phyloP scores from a whole-genome alignment of 1,140 invertebrate species.

The Melanaphis sacchari region DNA sequence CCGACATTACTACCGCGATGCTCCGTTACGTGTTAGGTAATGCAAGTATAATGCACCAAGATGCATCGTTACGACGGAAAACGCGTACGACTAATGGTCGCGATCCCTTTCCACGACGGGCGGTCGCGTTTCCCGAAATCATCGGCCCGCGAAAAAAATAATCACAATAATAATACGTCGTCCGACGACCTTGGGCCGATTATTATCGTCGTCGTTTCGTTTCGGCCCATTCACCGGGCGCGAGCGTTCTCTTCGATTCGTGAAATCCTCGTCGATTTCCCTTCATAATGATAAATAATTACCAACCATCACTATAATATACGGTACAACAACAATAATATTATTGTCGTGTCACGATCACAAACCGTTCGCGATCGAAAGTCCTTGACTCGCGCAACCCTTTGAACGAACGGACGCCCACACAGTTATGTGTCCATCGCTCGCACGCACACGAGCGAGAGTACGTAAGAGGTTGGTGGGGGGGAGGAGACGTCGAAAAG shows the following conservation, averaged over 20 bases:
- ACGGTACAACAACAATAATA: neutral
- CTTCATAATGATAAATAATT: constrained; percentile 20
- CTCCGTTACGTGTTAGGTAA: neutral
- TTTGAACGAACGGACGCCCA: neutral
- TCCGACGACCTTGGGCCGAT: constrained; percentile 62
- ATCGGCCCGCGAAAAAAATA: constrained; percentile 58
- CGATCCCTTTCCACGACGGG: neutral
- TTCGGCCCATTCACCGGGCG: constrained; percentile 37
- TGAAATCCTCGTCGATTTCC: constrained; percentile 25
- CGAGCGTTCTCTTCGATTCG: constrained; percentile 24
- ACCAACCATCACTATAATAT: neutral
- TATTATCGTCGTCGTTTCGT: constrained; percentile 69
- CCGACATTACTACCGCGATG: neutral
- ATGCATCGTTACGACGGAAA: neutral
- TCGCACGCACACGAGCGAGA: too few relatives aligned
- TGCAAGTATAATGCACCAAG: neutral
- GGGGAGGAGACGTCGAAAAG: neutral
- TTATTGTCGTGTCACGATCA: neutral
- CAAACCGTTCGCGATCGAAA: neutral
- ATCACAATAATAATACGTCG: constrained; percentile 56
- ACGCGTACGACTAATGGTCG: neutral
- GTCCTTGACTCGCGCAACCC: constrained; percentile 30
- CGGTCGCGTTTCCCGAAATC: constrained; percentile 7
- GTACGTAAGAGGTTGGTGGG: neutral
- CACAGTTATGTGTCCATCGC: neutral